phyloP scores from a whole-genome alignment of 2,888 invertebrate genomes.

The Encarsia formosa region DNA sequence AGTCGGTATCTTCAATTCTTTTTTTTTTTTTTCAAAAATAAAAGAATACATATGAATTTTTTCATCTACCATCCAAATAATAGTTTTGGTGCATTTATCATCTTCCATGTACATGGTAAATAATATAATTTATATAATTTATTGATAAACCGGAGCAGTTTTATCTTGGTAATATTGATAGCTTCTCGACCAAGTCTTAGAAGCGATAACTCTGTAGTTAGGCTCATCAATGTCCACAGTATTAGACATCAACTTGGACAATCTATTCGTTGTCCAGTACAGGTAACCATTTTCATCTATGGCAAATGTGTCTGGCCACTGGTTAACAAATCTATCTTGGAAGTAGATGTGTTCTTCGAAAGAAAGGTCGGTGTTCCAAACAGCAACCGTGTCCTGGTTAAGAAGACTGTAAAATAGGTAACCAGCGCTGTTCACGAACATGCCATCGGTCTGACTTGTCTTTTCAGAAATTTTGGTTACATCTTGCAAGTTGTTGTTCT shows the following conservation, averaged over 20 bases:
- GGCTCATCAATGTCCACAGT: conserved; percentile 59
- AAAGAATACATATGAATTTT: too few species aligned
- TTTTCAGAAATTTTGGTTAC: too few species aligned
- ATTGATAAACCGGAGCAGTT: conserved; percentile 29
- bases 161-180: conserved; percentile 56
- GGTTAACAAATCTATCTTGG: conserved; percentile 62
- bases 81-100: too few species aligned
- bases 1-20: too few species aligned
- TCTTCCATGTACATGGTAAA: too few species aligned
- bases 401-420: too few species aligned
- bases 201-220: conserved; percentile 61
- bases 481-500: too few species aligned
- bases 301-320: conserved; percentile 70
- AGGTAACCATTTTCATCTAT: conserved; percentile 64
- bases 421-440: too few species aligned
- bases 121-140: too few species aligned
- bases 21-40: too few species aligned
- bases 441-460: too few species aligned
- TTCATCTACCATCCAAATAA: too few species aligned
- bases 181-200: conserved; percentile 60
- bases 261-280: conserved; percentile 66
- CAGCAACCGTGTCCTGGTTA: conserved; percentile 61
- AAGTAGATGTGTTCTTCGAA: conserved; percentile 53
- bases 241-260: conserved; percentile 61
- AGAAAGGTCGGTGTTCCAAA: conserved; percentile 60